Conservation (phyloP, 2,888 invertebrate species). For the Harpalus rufipes region DNA sequence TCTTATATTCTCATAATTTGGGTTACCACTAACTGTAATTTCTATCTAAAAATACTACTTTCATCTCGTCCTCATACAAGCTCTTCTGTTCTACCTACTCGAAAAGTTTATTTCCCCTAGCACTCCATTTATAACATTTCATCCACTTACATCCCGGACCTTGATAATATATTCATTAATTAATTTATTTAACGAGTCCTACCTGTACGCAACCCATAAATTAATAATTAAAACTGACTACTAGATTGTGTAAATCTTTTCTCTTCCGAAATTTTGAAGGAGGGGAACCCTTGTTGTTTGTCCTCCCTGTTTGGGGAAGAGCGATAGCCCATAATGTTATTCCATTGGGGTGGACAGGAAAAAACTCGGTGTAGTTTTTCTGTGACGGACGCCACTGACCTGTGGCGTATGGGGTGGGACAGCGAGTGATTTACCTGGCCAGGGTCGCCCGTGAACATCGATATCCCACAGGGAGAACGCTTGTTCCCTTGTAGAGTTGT, state of each 20-base stretch:
- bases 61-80: too few relatives aligned
- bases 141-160: slow-evolving; percentile 22
- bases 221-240: too few relatives aligned
- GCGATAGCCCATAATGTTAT: slow-evolving; percentile 24
- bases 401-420: slow-evolving; percentile 52
- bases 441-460: slow-evolving; percentile 65
- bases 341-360: slow-evolving; percentile 50
- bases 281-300: neutral
- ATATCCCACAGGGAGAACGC: slow-evolving; percentile 64
- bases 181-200: too few relatives aligned
- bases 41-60: too few relatives aligned
- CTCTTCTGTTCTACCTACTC: too few relatives aligned
- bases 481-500: slow-evolving; percentile 48
- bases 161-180: too few relatives aligned
- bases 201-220: too few relatives aligned
- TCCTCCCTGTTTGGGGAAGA: neutral
- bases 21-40: too few relatives aligned
- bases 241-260: neutral
- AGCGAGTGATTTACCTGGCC: slow-evolving; percentile 63
- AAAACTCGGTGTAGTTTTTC: slow-evolving; percentile 60
- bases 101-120: too few relatives aligned
- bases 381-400: slow-evolving; percentile 56
- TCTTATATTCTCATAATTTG: too few relatives aligned
- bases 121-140: slow-evolving; percentile 30
- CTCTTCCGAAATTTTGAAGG: neutral